Percentiles rank a stretch among this genome's conserved stretches.
Evolutionary conservation across 1,140 invertebrate species (phyloP).

Genomic region (Caenorhabditis tropicalis): DNA sequence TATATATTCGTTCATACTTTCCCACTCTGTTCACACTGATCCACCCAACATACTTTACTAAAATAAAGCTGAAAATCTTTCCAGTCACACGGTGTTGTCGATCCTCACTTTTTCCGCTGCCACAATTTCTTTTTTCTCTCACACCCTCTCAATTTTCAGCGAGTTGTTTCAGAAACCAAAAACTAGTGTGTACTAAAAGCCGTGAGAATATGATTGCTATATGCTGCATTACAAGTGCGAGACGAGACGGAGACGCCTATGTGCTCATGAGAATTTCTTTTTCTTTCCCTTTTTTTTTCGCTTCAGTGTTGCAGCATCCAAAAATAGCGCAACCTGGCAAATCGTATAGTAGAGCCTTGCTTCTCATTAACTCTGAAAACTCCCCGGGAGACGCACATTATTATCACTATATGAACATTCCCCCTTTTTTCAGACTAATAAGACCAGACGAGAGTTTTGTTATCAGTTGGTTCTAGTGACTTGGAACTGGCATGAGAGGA

Average conservation of each 20-base stretch:
- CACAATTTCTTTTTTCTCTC: neutral
- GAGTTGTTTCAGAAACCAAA: conserved; percentile 30
- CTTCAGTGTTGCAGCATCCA: conserved; percentile 3
- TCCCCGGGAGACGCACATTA: neutral
- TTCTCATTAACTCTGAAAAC: neutral
- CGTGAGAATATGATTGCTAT: conserved; percentile 40
- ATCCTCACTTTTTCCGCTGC: neutral
- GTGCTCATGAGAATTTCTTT: conserved; percentile 29
- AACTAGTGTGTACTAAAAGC: conserved; percentile 22
- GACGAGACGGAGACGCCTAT: neutral
- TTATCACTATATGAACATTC: neutral
- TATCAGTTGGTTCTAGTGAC: neutral
- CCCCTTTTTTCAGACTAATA: neutral
- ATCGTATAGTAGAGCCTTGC: conserved; percentile 10
- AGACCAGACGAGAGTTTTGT: neutral
- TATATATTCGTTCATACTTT: neutral
- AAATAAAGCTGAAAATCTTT: conserved; percentile 26
- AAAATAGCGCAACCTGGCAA: conserved; percentile 14
- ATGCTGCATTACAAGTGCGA: conserved; percentile 38
- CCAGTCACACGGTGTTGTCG: neutral
- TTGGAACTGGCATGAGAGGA: neutral
- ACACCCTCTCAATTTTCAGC: conserved; percentile 21
- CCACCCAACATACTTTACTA: neutral
- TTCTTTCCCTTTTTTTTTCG: neutral
- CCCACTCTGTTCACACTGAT: neutral